Percentiles rank a stretch among this genome's conserved stretches.
Evolutionary conservation across 1,140 invertebrate genomes (phyloP).

Genomic region (Sycophaga agraensis): DNA sequence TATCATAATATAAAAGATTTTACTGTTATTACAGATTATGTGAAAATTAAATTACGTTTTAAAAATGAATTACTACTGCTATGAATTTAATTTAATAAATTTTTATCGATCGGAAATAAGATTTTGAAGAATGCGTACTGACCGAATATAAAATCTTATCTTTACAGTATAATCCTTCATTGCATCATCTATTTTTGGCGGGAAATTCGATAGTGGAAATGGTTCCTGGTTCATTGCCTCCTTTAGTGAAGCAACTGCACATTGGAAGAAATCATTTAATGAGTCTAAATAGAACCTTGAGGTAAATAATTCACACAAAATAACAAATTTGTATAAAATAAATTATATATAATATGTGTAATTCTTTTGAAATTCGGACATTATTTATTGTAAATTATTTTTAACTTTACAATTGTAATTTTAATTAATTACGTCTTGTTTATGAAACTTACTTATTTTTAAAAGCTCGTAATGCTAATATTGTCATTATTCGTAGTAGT

Average conservation of each 20-base stretch:
- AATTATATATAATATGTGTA: background rate
- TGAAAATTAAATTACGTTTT: too few species aligned
- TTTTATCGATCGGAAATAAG: too few species aligned
- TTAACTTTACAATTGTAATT: background rate
- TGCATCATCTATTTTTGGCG: constrained; percentile 70
- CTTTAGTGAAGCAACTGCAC: constrained; percentile 67
- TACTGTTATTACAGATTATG: too few species aligned
- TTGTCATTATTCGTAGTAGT: constrained; percentile 7
- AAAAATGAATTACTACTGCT: too few species aligned
- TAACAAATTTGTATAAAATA: background rate
- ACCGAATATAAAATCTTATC: too few species aligned
- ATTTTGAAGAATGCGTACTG: too few species aligned
- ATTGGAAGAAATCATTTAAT: constrained; percentile 71
- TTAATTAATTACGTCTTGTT: background rate
- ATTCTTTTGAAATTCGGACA: too few species aligned
- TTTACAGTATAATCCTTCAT: constrained; percentile 66
- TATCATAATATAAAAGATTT: too few species aligned
- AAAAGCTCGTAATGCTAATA: background rate
- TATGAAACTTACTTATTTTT: constrained; percentile 4
- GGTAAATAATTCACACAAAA: constrained; percentile 44
- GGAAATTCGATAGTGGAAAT: constrained; percentile 71
- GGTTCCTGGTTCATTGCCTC: constrained; percentile 66
- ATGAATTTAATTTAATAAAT: too few species aligned
- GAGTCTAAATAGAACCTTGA: constrained; percentile 72
- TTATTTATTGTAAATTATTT: too few species aligned